Evolutionary conservation across 2,888 invertebrate genomes (phyloP), one percentile per base, ranked within the genome.

Genomic region (Melinaea marsaeus): DNA sequence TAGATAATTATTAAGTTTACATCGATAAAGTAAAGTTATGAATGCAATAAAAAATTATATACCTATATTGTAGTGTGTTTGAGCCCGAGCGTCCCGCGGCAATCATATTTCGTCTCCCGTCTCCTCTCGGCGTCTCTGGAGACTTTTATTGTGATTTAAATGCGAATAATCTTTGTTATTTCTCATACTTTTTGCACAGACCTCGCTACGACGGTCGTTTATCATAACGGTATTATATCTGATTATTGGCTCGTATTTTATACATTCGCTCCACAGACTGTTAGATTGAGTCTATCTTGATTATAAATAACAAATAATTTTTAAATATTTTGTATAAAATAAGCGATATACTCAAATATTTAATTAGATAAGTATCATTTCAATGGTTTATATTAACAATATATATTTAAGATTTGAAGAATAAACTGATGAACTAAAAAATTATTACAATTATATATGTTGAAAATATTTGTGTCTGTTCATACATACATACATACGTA

Each of bases 91-190:
- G 65, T 76, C 83, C 77, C 78, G 78, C 69, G 79, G 84, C 81
- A 74, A 77, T 82, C 84, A 81, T 85, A 86, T 84, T 79, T 86
- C 84, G 82, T 79, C 79, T 77, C 78, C 75, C 70, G 75, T 77
- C 80, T 79, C 79, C 80, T 79, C 79, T 72, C 79, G 86, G 85
- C 88, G 87, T 84, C 85, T 83, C 78, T 70, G 73, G 72, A 63
- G 87, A 89, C 89, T 87, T 88, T 87, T 90, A 89, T 89, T 88
- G 87, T 88, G 89, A 89, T 89, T 89, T 89, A 90, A 81, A 78
- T 79, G 70, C 77, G 75, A 77, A 79, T 75, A 78, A 77, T 79
- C 79, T 80, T 79, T 78, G 78, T 77, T 66, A 47, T 57, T 63
- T 65, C 64, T 63, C 67, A 62, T 61, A 59, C 61, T 68, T 68